These are phyloP conservation scores for Lapara coniferarum DNA, from an alignment of 2,888 invertebrate genomes.

Conservation along the genomic window DNA sequence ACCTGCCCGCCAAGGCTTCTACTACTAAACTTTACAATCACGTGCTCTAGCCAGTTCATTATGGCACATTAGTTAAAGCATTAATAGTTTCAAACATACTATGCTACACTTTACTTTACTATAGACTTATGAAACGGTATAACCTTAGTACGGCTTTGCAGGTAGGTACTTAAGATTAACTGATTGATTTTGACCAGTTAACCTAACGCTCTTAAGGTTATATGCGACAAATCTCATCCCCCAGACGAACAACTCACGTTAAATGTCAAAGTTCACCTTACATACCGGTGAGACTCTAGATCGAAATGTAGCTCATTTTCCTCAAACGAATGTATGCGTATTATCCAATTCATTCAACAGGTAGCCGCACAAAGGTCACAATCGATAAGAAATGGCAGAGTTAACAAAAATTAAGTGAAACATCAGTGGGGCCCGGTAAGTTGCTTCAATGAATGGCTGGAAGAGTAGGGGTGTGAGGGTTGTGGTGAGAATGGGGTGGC, in stretches of 20 bases:
- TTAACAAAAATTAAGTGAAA: slow-evolving; percentile 55
- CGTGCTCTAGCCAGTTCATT: not conserved
- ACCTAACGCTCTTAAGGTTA: not conserved
- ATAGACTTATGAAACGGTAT: no score
- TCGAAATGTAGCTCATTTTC: slow-evolving; percentile 1
- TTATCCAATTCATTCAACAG: slow-evolving; percentile 57
- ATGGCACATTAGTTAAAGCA: not conserved
- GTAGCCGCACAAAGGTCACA: slow-evolving; percentile 65
- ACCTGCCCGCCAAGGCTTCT: slow-evolving; percentile 24
- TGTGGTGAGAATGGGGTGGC: slow-evolving; percentile 44
- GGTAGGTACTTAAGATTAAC: not conserved
- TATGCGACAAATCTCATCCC: not conserved
- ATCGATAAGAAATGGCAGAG: slow-evolving; percentile 73
- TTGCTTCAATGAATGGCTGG: slow-evolving; percentile 59
- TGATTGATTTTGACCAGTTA: not conserved
- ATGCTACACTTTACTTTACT: no score
- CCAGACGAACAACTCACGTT: no score
- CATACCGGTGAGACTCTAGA: slow-evolving; percentile 27
- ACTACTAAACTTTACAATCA: slow-evolving; percentile 15
- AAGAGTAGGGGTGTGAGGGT: slow-evolving; percentile 32
- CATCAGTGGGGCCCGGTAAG: slow-evolving; percentile 53
- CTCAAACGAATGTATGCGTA: slow-evolving; percentile 27
- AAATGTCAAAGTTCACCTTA: slow-evolving; percentile 49
- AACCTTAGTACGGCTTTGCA: no score
- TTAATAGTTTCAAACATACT: not conserved